A percentile compares a stretch with the other conserved stretches of the same genome.
Evolutionary conservation across 2,113 vertebrate species (phyloP).

Genomic region (Macrotis lagotis): DNA sequence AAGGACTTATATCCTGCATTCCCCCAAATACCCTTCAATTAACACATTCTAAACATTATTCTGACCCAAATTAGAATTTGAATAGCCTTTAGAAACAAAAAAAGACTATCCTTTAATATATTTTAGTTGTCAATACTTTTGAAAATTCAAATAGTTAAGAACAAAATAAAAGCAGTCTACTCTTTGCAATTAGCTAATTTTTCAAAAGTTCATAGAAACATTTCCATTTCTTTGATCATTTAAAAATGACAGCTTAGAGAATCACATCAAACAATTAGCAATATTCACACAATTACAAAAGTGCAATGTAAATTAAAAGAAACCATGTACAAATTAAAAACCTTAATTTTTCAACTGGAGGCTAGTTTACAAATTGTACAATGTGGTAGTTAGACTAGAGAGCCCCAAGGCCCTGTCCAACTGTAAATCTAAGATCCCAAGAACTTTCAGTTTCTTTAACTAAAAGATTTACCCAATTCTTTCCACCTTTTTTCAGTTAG

Average conservation of each 20-base stretch:
- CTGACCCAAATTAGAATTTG: neutral
- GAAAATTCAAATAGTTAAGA: neutral
- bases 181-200: neutral
- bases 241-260: neutral
- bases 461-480: neutral
- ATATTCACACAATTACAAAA: neutral
- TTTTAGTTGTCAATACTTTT: conserved; percentile 4
- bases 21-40: neutral
- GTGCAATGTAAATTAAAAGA: neutral
- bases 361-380: neutral
- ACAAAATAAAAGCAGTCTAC: neutral
- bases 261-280: neutral
- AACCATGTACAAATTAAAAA: neutral
- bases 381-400: neutral
- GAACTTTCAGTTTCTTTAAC: neutral
- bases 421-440: neutral
- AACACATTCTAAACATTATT: neutral
- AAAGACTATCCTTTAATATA: neutral
- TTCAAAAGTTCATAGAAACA: neutral
- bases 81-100: neutral
- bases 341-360: neutral
- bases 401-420: neutral
- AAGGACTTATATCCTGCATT: neutral
- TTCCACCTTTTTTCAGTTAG: neutral
- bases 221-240: neutral